These are phyloP conservation scores for Lacerta viridis DNA, from an alignment of 2,797 vertebrate genomes.

Conservation along the genomic window DNA sequence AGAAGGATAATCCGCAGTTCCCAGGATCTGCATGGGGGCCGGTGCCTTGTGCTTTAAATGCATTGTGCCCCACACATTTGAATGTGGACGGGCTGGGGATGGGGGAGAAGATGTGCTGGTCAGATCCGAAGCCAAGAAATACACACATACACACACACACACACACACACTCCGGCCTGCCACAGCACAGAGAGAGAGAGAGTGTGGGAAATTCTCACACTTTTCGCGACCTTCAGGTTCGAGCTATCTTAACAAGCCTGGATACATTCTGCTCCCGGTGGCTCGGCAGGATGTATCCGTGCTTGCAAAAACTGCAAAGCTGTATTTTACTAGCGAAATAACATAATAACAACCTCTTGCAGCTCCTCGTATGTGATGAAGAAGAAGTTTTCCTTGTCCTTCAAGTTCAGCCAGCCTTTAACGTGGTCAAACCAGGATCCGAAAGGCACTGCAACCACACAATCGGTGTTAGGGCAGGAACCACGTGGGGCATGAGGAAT, in stretches of 20 bases:
- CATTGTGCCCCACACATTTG: not conserved
- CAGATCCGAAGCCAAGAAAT: not conserved
- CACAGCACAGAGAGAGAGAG: not conserved
- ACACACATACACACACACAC: too few relatives aligned
- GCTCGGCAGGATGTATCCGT: not conserved
- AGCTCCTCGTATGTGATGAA: conserved; percentile 87
- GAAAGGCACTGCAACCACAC: conserved; percentile 81
- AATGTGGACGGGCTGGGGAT: not conserved
- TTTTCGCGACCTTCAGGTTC: not conserved
- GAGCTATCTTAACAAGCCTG: not conserved
- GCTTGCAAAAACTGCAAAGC: not conserved
- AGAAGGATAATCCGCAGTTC: too few relatives aligned
- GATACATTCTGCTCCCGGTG: not conserved
- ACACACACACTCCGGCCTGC: not conserved
- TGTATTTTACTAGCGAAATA: not conserved
- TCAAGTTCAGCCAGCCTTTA: conserved; percentile 86
- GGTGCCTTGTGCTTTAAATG: too few relatives aligned
- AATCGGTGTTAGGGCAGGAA: conserved; percentile 10
- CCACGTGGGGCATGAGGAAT: not conserved
- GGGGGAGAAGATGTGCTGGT: not conserved
- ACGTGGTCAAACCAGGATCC: conserved; percentile 92
- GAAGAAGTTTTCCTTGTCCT: conserved; percentile 84
- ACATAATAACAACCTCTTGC: conserved; percentile 44
- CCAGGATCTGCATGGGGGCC: too few relatives aligned
- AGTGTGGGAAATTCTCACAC: not conserved